Base-by-base conservation (phyloP, 2,113 vertebrate species). In the Bubo scandiacus region DNA sequence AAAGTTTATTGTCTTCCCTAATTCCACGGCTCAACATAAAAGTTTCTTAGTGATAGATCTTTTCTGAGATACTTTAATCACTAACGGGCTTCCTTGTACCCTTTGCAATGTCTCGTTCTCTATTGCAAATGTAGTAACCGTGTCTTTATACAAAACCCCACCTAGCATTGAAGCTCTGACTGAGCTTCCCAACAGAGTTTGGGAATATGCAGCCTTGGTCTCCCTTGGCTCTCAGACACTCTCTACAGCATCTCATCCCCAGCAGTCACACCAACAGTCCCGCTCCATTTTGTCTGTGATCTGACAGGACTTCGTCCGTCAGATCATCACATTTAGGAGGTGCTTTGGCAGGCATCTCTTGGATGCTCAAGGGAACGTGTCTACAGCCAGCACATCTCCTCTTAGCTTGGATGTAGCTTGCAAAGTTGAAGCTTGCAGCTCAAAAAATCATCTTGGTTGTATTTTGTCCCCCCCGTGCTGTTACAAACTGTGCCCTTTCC, bases 251-350 rank as follows among this genome's bases (percentile, higher is more conserved):
- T 45, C 62, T 90, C 71, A 12, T 19, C 22, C 32, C 10, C 30
- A 45, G 54, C 54, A 91, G 47, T 27, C 0, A 0, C n/a, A 52
- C 0, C 2, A 40, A 40, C 15, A 57, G 45, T 85, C 52, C 47
- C 2, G 3, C 43, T 78, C 38, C 19, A 14, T 34, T 77, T 49
- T 83, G 34, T 63, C 40, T 90, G 75, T 68, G 49, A 89, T 61
- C 47, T 79, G 77, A 52, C 40, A 59, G 57, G 84, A 40, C 58
- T 82, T 85, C 1, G 1, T 54, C 75, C 2, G 0, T 67, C 49
- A 59, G 65, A 89, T 30, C 30, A 32, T 52, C 66, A 58, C 1
- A 1, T 80, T 75, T 45, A 36, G 34, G 84, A 81, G 58, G 34
- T 27, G 4, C 38, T 88, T 75, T 81, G 68, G 38, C 71, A 84